Evolutionary conservation across 2,888 invertebrate species (phyloP), one percentile per base, ranked within the genome.

Genomic region (Ochropacha duplaris): DNA sequence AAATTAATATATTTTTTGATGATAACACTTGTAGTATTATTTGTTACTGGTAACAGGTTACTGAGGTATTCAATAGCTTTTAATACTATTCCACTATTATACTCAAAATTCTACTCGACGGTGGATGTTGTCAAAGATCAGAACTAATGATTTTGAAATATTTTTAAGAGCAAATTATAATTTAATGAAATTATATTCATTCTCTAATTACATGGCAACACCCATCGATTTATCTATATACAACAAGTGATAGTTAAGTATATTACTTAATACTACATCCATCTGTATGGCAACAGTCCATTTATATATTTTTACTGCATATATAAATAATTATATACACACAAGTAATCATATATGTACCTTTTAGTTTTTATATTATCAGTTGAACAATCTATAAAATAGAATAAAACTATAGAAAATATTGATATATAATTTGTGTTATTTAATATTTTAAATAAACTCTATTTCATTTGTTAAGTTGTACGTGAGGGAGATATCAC

Each of bases 41-140:
- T 52, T n/a, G 16, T 44, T 44, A 26, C 28, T 86, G 87, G 87
- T 88, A 88, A 88, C 87, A 80, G 78, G 62, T 71, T 59, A 69
- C 61, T 81, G 87, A 87, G 87, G 87, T 88, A 87, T 81, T 77
- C 66, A 58, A 72, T 62, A 63, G 68, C 50, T 71, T 71, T 67
- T 69, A 76, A 78, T 78, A 81, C 82, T 83, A 83, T 83, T 80
- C 85, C 83, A 83, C 81, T 79, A 68, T 71, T 61, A 49, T 58
- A 31, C 68, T 68, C 62, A 71, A 73, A 65, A 71, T 71, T 66
- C 71, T 72, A 69, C 61, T 66, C 71, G 71, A 69, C 61, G 64
- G 69, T 31, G 16, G 51, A 26, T 52, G 51, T 52, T 52, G 51
- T 31, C 34, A 31, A 26, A 22, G 12, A 31, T 31, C 28, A 31